phyloP scores from a whole-genome alignment of 1,140 invertebrate genomes.

The Leptinotarsa texana region DNA sequence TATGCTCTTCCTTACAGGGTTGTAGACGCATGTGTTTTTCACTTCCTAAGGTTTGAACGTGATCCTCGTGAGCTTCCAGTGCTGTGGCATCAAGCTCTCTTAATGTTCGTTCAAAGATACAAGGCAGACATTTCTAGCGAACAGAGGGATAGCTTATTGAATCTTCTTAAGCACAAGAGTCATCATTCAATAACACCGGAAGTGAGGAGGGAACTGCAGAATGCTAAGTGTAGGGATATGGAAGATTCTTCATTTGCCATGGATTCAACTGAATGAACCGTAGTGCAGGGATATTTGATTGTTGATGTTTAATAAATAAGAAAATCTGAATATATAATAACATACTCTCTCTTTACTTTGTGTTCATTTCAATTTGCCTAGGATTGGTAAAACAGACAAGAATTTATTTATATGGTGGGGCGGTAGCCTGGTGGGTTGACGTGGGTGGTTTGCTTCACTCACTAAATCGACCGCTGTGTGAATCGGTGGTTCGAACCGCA shows the following conservation, averaged over 20 bases:
- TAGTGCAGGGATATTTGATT: too few relatives aligned
- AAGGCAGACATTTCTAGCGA: conserved; percentile 93
- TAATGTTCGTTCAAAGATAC: conserved; percentile 95
- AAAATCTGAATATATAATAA: too few relatives aligned
- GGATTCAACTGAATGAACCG: conserved; percentile 35
- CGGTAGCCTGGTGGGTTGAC: too few relatives aligned
- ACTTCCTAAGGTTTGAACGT: conserved; percentile 88
- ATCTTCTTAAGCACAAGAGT: conserved; percentile 73
- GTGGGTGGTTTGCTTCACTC: too few relatives aligned
- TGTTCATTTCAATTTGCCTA: too few relatives aligned
- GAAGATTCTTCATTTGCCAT: conserved; percentile 58
- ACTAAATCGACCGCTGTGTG: too few relatives aligned
- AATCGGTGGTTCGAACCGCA: too few relatives aligned
- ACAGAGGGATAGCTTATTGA: conserved; percentile 84
- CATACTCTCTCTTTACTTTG: too few relatives aligned
- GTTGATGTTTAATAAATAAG: too few relatives aligned
- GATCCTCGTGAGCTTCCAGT: conserved; percentile 88
- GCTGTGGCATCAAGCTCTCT: conserved; percentile 93
- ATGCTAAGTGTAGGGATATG: conserved; percentile 79
- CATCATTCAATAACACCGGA: conserved; percentile 85
- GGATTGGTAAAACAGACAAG: too few relatives aligned
- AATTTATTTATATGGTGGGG: too few relatives aligned
- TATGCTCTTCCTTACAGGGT: conserved; percentile 96
- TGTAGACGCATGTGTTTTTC: conserved; percentile 93
- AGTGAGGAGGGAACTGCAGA: conserved; percentile 81